Conservation (phyloP, 2,888 invertebrate species). For the Litoditis marina region DNA sequence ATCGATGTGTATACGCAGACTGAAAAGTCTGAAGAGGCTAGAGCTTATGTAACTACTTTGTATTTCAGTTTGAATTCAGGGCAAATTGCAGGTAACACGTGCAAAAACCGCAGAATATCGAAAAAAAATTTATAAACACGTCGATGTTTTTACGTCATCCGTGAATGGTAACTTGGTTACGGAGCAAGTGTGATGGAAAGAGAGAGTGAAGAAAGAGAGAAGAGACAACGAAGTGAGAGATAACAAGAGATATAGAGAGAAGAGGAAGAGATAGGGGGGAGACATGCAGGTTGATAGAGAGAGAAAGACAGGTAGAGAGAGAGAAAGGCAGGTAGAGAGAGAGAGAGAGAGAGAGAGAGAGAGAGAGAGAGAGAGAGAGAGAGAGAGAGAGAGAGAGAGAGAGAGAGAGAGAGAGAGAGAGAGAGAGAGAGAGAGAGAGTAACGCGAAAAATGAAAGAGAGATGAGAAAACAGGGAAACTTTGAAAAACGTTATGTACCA, state of each 20-base stretch:
- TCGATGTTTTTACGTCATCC: too few species aligned
- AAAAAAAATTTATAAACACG: too few species aligned
- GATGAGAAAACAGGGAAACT: constrained; percentile 23
- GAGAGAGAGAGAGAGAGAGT: constrained; percentile 5
- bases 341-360: constrained; percentile 24
- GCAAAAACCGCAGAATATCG: too few species aligned
- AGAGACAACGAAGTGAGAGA: constrained; percentile 3
- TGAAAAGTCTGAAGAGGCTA: too few species aligned
- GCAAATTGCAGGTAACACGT: too few species aligned
- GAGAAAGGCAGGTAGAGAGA: background rate
- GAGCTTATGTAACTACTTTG: too few species aligned
- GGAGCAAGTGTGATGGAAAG: constrained; percentile 19
- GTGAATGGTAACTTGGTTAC: too few species aligned
- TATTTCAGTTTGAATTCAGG: too few species aligned
- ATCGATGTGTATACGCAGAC: too few species aligned
- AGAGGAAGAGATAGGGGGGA: constrained; percentile 5
- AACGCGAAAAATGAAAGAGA: background rate
- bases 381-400: background rate
- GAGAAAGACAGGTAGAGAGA: constrained; percentile 7
- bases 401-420: background rate
- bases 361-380: background rate
- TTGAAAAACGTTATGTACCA: constrained; percentile 21
- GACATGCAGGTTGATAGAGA: constrained; percentile 5
- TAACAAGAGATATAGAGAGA: constrained; percentile 5
- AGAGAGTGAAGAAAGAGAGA: too few species aligned